Percentiles rank a stretch among this genome's conserved stretches.
These are phyloP conservation scores for Corythornis madagascariensis DNA, from an alignment of 2,113 vertebrate species.

Conservation along the genomic window DNA sequence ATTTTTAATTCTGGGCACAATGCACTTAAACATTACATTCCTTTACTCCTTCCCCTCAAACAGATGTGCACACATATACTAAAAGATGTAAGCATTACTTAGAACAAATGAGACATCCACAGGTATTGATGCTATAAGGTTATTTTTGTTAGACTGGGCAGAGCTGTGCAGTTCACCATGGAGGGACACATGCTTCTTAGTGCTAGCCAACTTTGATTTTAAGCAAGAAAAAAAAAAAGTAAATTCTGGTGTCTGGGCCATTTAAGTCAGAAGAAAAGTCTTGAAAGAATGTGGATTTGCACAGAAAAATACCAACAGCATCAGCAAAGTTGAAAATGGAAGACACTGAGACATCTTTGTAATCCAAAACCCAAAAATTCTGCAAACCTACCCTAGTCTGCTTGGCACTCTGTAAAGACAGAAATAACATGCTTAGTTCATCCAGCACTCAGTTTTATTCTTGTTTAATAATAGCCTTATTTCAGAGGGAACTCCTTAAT, in stretches of 20 bases:
- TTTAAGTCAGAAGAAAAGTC: not conserved
- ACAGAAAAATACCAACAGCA: not conserved
- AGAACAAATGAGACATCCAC: not conserved
- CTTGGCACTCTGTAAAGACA: not conserved
- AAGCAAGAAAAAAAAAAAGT: not conserved
- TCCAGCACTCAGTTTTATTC: not conserved
- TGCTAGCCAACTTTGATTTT: not conserved
- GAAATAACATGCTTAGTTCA: not conserved
- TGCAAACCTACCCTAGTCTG: not conserved
- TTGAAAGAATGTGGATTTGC: constrained; percentile 2
- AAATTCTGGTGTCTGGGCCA: not conserved
- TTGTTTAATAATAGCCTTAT: not conserved
- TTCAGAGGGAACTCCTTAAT: not conserved
- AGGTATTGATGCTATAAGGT: not conserved
- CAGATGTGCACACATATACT: accelerated
- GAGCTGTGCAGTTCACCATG: not conserved
- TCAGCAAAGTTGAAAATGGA: not conserved
- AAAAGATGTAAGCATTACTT: not conserved
- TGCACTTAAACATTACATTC: not conserved
- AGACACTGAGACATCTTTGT: not conserved
- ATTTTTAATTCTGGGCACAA: not conserved
- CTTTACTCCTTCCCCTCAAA: not conserved
- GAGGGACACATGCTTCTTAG: not conserved
- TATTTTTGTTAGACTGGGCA: not conserved
- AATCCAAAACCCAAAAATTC: not conserved